These are phyloP conservation scores for Mandrillus leucophaeus DNA, from an alignment of 2,113 vertebrate species.

Conservation along the genomic window DNA sequence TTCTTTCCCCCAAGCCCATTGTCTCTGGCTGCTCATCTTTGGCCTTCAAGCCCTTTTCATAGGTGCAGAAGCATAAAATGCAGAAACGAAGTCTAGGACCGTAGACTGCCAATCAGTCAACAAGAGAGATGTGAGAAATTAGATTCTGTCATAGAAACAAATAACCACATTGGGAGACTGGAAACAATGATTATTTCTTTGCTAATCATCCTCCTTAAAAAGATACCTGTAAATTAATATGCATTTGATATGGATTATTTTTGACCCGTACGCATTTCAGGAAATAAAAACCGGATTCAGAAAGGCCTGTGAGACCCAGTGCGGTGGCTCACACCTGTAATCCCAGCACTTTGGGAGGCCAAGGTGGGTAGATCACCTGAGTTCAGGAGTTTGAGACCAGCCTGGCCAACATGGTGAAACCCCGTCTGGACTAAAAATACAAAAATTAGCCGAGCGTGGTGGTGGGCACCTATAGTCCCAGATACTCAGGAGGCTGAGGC, in stretches of 20 bases:
- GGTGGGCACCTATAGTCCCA: background rate
- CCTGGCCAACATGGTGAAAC: background rate
- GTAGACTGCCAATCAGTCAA: background rate
- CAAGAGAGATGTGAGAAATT: background rate
- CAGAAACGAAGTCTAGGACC: background rate
- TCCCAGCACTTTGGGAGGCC: background rate
- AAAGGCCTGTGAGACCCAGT: background rate
- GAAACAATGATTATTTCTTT: background rate
- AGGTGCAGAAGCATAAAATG: background rate
- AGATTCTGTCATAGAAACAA: background rate
- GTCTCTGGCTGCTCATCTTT: background rate
- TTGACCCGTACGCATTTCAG: background rate
- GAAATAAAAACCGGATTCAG: conserved; percentile 3
- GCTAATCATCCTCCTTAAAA: background rate
- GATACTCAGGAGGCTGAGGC: background rate
- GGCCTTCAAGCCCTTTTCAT: background rate
- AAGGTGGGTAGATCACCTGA: background rate
- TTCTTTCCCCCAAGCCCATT: background rate
- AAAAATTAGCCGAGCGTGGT: background rate
- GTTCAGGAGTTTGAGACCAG: background rate
- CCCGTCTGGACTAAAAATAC: background rate
- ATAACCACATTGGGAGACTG: background rate
- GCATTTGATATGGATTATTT: background rate
- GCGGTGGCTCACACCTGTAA: background rate
- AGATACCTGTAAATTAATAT: background rate